Percentiles rank a stretch among this genome's conserved stretches.
Evolutionary conservation across 1,140 invertebrate species (phyloP).

Genomic region (Camponotus vicinus): DNA sequence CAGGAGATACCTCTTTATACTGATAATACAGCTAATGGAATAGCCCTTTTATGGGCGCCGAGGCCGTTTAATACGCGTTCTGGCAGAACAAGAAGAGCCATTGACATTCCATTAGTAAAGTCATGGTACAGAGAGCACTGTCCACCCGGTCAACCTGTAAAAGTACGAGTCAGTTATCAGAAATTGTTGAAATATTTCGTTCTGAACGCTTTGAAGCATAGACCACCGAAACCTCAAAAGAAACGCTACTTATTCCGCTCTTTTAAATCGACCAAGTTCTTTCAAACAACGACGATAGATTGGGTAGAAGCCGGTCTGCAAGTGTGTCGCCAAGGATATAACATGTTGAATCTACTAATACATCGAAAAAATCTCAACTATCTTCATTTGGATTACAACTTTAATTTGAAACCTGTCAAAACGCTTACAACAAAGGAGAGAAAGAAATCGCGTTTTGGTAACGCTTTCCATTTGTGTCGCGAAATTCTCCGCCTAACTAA

Average conservation of each 20-base stretch:
- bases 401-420: conserved; percentile 99
- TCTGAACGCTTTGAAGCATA: conserved; percentile 98
- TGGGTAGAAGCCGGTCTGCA: conserved; percentile 99
- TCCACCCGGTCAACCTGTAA: conserved; percentile 99
- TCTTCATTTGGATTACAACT: conserved; percentile 99
- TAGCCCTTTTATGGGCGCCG: conserved; percentile 99
- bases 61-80: conserved; percentile 99
- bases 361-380: conserved; percentile 99
- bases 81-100: conserved; percentile 94
- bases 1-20: conserved; percentile 98
- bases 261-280: conserved; percentile 99
- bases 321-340: conserved; percentile 99
- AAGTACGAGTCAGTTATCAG: conserved; percentile 99
- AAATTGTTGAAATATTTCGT: conserved; percentile 99
- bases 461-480: conserved; percentile 99
- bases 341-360: conserved; percentile 99
- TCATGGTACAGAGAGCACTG: conserved; percentile 99
- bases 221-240: conserved; percentile 99
- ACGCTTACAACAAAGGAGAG: conserved; percentile 99
- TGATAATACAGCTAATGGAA: conserved; percentile 99
- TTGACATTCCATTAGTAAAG: conserved; percentile 99
- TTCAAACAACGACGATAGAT: conserved; percentile 99
- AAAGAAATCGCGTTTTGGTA: conserved; percentile 99
- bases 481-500: conserved; percentile 99
- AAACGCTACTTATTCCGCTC: conserved; percentile 99